Conservation (phyloP, 2,113 vertebrate species). For the Aphyosemion australe region DNA sequence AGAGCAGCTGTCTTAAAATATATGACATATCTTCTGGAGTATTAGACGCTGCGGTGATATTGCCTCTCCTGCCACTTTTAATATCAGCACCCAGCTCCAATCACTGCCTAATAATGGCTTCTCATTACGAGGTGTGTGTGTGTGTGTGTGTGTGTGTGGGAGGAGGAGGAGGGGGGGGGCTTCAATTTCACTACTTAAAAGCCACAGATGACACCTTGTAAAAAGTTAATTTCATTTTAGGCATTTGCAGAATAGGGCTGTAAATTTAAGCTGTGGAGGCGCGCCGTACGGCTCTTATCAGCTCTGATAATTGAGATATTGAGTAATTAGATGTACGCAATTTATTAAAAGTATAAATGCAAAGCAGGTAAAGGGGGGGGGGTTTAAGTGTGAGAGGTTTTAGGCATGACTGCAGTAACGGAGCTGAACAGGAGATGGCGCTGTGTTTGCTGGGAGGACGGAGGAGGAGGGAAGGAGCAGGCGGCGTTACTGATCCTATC, state of each 20-base stretch:
- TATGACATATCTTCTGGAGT: slow-evolving; percentile 69
- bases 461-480: slow-evolving; percentile 37
- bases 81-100: slow-evolving; percentile 75
- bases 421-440: slow-evolving; percentile 74
- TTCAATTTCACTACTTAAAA: slow-evolving; percentile 74
- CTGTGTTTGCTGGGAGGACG: slow-evolving; percentile 50
- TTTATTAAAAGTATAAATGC: slow-evolving; percentile 56
- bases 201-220: slow-evolving; percentile 77
- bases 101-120: slow-evolving; percentile 79
- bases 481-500: slow-evolving; percentile 25
- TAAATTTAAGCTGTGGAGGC: slow-evolving; percentile 68
- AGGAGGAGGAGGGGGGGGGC: slow-evolving; percentile 6
- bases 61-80: slow-evolving; percentile 79
- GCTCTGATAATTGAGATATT: slow-evolving; percentile 70
- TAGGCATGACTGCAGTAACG: slow-evolving; percentile 22
- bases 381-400: slow-evolving; percentile 4
- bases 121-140: slow-evolving; percentile 68
- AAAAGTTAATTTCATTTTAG: slow-evolving; percentile 80
- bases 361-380: slow-evolving; percentile 34
- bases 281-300: slow-evolving; percentile 49
- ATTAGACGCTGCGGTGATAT: slow-evolving; percentile 70
- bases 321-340: slow-evolving; percentile 71
- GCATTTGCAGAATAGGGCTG: slow-evolving; percentile 71
- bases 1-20: slow-evolving; percentile 79
- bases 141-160: slow-evolving; percentile 21